Evolutionary conservation across 1,140 invertebrate species (phyloP).

Genomic region (Saxidomus purpurata): DNA sequence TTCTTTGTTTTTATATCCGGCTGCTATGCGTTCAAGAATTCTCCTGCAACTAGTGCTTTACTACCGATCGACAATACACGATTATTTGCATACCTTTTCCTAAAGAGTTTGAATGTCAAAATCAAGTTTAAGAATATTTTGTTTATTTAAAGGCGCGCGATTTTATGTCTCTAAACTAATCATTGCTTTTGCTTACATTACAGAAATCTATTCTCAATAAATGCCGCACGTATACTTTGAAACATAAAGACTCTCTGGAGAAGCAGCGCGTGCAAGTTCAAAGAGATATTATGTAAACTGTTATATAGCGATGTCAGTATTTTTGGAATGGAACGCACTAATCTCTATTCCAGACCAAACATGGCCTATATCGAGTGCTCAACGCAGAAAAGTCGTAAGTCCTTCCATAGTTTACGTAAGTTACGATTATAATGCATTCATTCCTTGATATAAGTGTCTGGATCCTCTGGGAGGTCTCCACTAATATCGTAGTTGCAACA

Average conservation of each 20-base stretch:
- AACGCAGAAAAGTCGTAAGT: too few species aligned
- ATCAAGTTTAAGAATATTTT: background rate
- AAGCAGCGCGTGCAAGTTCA: slow-evolving; percentile 54
- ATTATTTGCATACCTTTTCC: too few species aligned
- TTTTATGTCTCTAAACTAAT: background rate
- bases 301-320: slow-evolving; percentile 44
- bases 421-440: too few species aligned
- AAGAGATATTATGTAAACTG: slow-evolving; percentile 64
- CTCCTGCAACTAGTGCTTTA: too few species aligned
- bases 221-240: slow-evolving; percentile 28
- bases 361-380: too few species aligned
- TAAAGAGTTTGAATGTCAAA: background rate
- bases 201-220: slow-evolving; percentile 37
- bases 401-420: too few species aligned
- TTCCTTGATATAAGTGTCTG: slow-evolving; percentile 33
- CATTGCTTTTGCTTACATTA: slow-evolving; percentile 22
- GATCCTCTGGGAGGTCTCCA: slow-evolving; percentile 41
- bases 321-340: slow-evolving; percentile 60
- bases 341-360: slow-evolving; percentile 61
- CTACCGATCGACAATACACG: too few species aligned
- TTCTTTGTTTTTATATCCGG: too few species aligned
- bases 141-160: slow-evolving; percentile 6
- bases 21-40: too few species aligned
- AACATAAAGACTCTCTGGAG: slow-evolving; percentile 14
- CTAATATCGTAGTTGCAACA: slow-evolving; percentile 6